These are phyloP conservation scores for Nebria salina DNA, from an alignment of 2,888 invertebrate species.

Conservation along the genomic window DNA sequence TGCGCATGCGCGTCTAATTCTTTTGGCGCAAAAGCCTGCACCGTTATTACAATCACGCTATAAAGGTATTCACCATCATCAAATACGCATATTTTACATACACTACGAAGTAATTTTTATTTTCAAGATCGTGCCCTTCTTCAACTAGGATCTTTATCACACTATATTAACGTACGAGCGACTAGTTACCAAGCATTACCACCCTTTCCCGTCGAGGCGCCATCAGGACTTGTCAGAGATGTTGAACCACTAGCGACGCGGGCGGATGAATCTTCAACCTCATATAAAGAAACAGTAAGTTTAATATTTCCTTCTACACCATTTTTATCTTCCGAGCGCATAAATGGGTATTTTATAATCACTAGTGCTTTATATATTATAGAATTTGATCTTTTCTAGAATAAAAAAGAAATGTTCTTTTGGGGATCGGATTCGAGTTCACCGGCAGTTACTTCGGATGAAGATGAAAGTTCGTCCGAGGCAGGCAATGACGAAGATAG, in stretches of 20 bases:
- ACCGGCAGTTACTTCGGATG: constrained; percentile 56
- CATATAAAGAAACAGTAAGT: constrained; percentile 50
- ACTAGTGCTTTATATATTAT: not conserved
- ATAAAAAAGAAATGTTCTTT: constrained; percentile 55
- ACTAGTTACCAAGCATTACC: constrained; percentile 91
- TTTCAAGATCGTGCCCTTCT: constrained; percentile 80
- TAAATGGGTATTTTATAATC: no score
- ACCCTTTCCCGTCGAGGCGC: constrained; percentile 78
- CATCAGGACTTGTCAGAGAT: constrained; percentile 81
- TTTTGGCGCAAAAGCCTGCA: constrained; percentile 92
- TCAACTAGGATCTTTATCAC: constrained; percentile 94
- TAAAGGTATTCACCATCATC: constrained; percentile 66
- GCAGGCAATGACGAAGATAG: constrained; percentile 52
- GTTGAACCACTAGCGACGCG: constrained; percentile 65
- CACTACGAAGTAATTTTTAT: constrained; percentile 32
- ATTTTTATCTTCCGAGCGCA: no score
- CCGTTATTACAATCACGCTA: constrained; percentile 88
- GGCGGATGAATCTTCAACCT: constrained; percentile 55
- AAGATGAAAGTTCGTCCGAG: constrained; percentile 59
- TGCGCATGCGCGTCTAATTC: constrained; percentile 81
- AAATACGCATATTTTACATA: not conserved
- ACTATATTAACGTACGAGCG: constrained; percentile 88
- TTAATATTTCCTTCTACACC: not conserved
- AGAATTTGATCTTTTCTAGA: constrained; percentile 48
- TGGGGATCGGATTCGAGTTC: constrained; percentile 59